Base-by-base conservation (phyloP, 2,113 vertebrate genomes). In the Terrapene triunguis region DNA sequence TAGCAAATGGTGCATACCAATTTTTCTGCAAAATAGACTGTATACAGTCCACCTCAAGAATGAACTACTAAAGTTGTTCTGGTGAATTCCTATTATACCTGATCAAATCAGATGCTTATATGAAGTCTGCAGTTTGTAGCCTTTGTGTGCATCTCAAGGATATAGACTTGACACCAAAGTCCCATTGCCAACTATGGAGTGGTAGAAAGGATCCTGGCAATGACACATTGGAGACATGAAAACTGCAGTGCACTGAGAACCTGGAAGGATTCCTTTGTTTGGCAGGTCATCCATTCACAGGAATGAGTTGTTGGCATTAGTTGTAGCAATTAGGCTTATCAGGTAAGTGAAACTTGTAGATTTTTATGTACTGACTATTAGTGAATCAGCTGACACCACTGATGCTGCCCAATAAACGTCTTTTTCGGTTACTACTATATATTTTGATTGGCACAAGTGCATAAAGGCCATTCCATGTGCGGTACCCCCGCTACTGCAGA, bases 211-310 rank as follows among this genome's bases (percentile, higher is more conserved):
- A 94, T 93, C 51, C 83, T 80, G 80, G 48, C 57, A 86, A 91
- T 92, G 93, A 95, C 89, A 76, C 69, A 87, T 89, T 94, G 88
- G 88, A 92, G 94, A 95, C 83, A 94, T 95, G 92, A 97, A 90
- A 89, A 90, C 80, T 85, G 76, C 92, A 81, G 82, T 89, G 92
- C 54, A 93, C 55, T 79, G 84, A 87, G 89, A 92, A 94, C 87
- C 89, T 92, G 87, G 96, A 94, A 95, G 80, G 87, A 93, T 88
- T 95, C 84, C 54, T 94, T 88, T 96, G 92, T 94, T 95, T 83
- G 92, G 29, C 69, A 59, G 84, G 80, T 95, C 79, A 82, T 93
- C 65, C 90, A 80, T 85, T 93, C 21, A 51, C 57, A 89, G 85
- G 80, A 86, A 89, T 94, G 89, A 91, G 72, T 88, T 92, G 86